phyloP scores from a whole-genome alignment of 1,140 invertebrate species.

The Carposina sasakii region DNA sequence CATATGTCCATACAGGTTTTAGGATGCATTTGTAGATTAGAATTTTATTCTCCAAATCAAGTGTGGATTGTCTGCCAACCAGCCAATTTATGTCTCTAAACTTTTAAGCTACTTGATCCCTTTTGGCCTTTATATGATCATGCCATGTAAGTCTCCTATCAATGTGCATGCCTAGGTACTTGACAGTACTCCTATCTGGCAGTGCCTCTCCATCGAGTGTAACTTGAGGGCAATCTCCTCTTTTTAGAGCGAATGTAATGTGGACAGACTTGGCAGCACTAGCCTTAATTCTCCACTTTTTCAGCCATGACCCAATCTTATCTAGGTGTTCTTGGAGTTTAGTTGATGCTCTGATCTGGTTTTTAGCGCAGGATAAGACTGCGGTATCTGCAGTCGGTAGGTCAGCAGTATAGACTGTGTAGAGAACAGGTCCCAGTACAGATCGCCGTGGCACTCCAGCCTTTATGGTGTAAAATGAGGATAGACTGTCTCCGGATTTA shows the following conservation, averaged over 20 bases:
- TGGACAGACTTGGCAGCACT: not conserved
- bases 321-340: not conserved
- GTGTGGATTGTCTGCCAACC: not conserved
- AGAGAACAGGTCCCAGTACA: constrained; percentile 1
- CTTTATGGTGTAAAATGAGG: not conserved
- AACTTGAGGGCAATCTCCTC: not conserved
- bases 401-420: not conserved
- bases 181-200: not conserved
- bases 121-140: not conserved
- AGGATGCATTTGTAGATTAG: constrained; percentile 7
- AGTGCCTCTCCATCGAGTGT: not conserved
- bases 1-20: constrained; percentile 12
- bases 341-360: not conserved
- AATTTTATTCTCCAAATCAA: constrained; percentile 4
- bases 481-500: not conserved
- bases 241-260: not conserved
- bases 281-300: constrained; percentile 2
- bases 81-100: constrained; percentile 3
- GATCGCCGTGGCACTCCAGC: not conserved
- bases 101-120: not conserved
- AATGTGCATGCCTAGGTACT: not conserved
- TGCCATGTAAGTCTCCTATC: not conserved
- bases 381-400: not conserved
- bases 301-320: not conserved
- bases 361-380: not conserved